Evolutionary conservation across 2,113 vertebrate species (phyloP).

Genomic region (Pluvianellus socialis): DNA sequence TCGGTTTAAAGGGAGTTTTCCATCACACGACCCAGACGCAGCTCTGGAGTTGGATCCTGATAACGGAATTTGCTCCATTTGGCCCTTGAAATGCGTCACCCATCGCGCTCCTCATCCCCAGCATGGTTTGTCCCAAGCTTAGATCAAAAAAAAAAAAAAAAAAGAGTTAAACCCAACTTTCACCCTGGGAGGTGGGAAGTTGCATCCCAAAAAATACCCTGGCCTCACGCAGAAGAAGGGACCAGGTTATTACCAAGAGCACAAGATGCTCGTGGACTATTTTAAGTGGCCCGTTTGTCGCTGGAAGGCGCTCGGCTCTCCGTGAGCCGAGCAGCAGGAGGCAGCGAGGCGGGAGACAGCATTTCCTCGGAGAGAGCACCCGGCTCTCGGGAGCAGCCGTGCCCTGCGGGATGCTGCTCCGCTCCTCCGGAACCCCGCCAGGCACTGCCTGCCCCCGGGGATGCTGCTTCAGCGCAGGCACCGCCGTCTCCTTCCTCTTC

Average conservation of each 20-base stretch:
- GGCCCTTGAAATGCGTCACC: neutral
- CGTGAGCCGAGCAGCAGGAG: rapidly evolving
- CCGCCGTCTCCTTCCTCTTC: neutral
- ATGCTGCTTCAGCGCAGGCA: neutral
- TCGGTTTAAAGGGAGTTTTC: neutral
- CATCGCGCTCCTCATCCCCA: neutral
- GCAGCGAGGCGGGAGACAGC: neutral
- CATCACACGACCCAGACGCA: too few species aligned
- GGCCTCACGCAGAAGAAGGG: neutral
- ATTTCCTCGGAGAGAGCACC: neutral
- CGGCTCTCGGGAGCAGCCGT: neutral
- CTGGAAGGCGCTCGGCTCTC: neutral
- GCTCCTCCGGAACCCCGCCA: neutral
- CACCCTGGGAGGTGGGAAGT: neutral
- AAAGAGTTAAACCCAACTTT: neutral
- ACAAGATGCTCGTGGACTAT: neutral
- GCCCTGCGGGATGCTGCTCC: neutral
- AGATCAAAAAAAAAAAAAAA: neutral
- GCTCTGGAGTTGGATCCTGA: neutral
- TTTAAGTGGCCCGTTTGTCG: neutral
- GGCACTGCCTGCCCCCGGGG: neutral
- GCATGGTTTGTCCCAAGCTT: neutral
- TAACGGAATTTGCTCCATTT: neutral
- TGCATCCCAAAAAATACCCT: neutral
- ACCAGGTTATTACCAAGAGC: neutral